A percentile compares a stretch with the other conserved stretches of the same genome.
phyloP scores from a whole-genome alignment of 2,797 vertebrate species.

The Silurus aristotelis region DNA sequence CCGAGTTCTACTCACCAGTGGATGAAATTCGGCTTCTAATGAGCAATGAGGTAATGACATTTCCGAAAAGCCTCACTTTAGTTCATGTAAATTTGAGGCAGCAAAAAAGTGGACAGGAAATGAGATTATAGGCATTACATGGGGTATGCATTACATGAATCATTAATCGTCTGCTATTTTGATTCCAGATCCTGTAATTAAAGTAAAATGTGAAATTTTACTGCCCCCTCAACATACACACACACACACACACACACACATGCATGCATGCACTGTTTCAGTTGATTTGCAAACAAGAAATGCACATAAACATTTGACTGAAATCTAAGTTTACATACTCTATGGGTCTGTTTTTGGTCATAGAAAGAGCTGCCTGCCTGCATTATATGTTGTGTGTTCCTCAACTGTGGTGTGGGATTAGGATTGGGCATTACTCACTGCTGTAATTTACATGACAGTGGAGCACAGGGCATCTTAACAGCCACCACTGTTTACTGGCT shows the following conservation, averaged over 20 bases:
- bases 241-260: constrained; percentile 5
- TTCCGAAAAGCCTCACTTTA: constrained; percentile 18
- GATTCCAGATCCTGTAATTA: neutral
- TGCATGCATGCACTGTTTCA: neutral
- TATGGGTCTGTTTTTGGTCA: constrained; percentile 54
- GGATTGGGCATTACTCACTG: constrained; percentile 71
- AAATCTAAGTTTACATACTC: neutral
- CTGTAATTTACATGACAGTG: constrained; percentile 80
- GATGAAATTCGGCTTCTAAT: constrained; percentile 30
- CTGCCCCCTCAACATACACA: neutral
- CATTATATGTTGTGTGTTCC: constrained; percentile 54
- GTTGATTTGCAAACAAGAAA: constrained; percentile 3
- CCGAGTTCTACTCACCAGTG: constrained; percentile 6
- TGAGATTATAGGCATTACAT: constrained; percentile 27
- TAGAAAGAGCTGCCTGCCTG: constrained; percentile 74
- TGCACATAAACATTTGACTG: neutral
- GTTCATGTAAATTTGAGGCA: constrained; percentile 11
- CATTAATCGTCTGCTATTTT: constrained; percentile 12
- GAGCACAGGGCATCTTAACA: constrained; percentile 71
- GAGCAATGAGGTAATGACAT: constrained; percentile 44
- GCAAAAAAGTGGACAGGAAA: constrained; percentile 18
- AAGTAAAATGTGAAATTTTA: constrained; percentile 7
- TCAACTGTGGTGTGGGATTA: constrained; percentile 71
- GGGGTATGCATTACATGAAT: constrained; percentile 31
- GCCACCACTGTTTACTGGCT: constrained; percentile 77